These are phyloP conservation scores for Thymelicus lineola DNA, from an alignment of 2,888 invertebrate species.

Conservation along the genomic window DNA sequence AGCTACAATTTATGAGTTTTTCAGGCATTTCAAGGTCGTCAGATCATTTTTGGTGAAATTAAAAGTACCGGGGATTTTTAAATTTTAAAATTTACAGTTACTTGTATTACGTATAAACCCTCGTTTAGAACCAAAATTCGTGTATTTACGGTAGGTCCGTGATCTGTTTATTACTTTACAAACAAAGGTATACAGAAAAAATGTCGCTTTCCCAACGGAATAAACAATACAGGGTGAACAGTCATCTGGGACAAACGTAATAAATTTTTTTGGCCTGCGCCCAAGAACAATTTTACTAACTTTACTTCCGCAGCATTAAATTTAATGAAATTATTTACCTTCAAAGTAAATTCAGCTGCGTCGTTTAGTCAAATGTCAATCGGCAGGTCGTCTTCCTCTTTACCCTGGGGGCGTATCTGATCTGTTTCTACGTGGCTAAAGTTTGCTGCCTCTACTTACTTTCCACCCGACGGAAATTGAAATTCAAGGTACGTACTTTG, in stretches of 20 bases:
- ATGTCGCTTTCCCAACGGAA: no score
- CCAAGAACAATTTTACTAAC: not conserved
- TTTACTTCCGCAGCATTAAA: not conserved
- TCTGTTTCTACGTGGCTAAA: slow-evolving; percentile 66
- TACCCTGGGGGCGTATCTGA: slow-evolving; percentile 63
- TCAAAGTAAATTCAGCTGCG: not conserved
- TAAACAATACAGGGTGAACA: no score
- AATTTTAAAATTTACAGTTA: no score
- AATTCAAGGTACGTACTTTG: slow-evolving; percentile 64
- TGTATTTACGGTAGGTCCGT: no score
- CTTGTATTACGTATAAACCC: no score
- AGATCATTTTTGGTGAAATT: no score
- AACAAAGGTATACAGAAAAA: no score
- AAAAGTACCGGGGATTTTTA: no score
- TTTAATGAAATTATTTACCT: slow-evolving; percentile 1
- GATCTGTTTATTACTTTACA: no score
- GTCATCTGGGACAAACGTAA: not conserved
- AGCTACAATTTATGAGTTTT: no score
- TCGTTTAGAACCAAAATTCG: no score
- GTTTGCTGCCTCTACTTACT: slow-evolving; percentile 70
- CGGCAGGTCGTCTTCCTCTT: slow-evolving; percentile 65
- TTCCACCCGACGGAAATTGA: slow-evolving; percentile 64
- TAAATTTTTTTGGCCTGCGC: not conserved
- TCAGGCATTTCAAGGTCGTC: no score
- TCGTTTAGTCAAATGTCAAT: slow-evolving; percentile 18